Evolutionary conservation across 2,888 invertebrate genomes (phyloP), one percentile per base, ranked within the genome.

Genomic region (Dryobotodes eremita): DNA sequence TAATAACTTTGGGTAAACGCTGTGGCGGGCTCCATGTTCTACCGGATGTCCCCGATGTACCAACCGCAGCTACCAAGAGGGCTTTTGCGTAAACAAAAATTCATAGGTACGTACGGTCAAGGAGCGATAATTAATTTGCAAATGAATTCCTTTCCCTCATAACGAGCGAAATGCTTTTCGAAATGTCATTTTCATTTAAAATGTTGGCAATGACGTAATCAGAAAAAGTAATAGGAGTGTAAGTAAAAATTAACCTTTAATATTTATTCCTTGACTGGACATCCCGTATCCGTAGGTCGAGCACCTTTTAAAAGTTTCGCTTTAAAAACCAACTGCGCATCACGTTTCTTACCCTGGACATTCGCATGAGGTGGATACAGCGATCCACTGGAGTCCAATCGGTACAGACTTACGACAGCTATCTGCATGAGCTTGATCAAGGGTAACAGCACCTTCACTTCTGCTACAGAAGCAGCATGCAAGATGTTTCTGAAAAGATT

Each of bases 381-480:
- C 8, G 79, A 64, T 5, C 20, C 57, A 6, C 75, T 80, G 8
- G 59, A 5, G 13, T 86, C 77, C 64, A 84, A 70, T 0, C 87
- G 83, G 0, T 83, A 81, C 1, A 90, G 11, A 3, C 77, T 62
- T 0, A 92, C 88, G 13, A 90, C 42, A 8, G 79, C 73, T 17
- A 85, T 10, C 77, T 92, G 89, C 0, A 91, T 2, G 0, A 88
- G 7, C 61, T 74, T 85, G 69, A 92, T 57, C 0, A 90, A 6
- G 1, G 92, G 92, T 0, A 90, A 55, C 17, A 92, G 62, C 15
- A 92, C 11, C 68, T 89, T 90, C 0, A 92, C 83, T 71, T 88
- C 86, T 8, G 82, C 73, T 31, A 85, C 65, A 0, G 88, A 86
- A 7, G 85, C 59, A 0, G 69, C 48, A 23, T 89, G 79, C 15